Conservation (phyloP, 2,888 invertebrate genomes). For the Ennomos fuscantarius region DNA sequence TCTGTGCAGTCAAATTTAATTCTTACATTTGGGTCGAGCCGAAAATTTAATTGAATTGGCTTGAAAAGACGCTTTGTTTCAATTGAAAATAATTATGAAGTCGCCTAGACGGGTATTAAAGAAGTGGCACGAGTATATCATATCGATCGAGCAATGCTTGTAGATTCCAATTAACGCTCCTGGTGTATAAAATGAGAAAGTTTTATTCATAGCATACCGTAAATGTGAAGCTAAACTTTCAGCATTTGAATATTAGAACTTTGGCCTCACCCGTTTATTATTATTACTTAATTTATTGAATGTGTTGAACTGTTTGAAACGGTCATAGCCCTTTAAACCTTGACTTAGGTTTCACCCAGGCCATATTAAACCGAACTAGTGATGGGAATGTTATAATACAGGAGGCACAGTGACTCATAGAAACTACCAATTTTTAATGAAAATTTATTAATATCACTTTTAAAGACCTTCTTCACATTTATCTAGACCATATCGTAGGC, state of each 20-base stretch:
- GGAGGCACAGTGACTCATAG: too few species aligned
- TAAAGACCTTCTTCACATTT: too few species aligned
- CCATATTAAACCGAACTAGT: neutral
- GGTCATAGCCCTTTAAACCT: constrained; percentile 3
- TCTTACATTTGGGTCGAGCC: constrained; percentile 6
- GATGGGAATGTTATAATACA: too few species aligned
- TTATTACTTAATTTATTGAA: constrained; percentile 1
- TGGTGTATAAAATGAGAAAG: constrained; percentile 20
- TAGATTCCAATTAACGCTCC: neutral
- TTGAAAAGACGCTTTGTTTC: constrained; percentile 4
- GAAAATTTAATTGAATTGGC: constrained; percentile 1
- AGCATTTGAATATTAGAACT: constrained; percentile 11
- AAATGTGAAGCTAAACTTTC: constrained; percentile 15
- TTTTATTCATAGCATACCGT: constrained; percentile 4
- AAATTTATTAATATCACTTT: too few species aligned
- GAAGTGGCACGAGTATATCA: too few species aligned
- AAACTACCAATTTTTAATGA: too few species aligned
- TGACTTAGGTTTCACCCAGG: neutral
- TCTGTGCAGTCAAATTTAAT: too few species aligned
- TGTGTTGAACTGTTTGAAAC: neutral
- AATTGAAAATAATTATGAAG: neutral
- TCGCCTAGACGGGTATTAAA: too few species aligned
- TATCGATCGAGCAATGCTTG: neutral
- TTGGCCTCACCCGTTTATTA: constrained; percentile 13
- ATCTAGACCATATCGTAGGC: too few species aligned